A percentile compares a stretch with the other conserved stretches of the same genome.
These are phyloP conservation scores for Orthosia cruda DNA, from an alignment of 2,888 invertebrate genomes.

Conservation along the genomic window DNA sequence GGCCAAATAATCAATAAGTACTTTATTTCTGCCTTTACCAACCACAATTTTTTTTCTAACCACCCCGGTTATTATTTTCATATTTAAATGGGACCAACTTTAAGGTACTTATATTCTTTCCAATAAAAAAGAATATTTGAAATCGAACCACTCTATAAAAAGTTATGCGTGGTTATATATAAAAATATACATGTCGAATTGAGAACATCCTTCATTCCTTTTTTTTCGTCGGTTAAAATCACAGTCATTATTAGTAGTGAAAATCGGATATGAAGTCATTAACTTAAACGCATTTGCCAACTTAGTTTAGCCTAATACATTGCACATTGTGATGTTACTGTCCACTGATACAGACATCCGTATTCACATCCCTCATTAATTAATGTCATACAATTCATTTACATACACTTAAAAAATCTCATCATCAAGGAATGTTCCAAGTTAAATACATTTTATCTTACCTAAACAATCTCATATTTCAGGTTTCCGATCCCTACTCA, in stretches of 20 bases:
- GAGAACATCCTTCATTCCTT: too few relatives aligned
- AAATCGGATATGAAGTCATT: neutral
- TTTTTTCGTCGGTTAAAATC: too few relatives aligned
- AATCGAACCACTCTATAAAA: too few relatives aligned
- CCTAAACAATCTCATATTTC: slow-evolving; percentile 3
- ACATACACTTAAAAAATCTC: neutral
- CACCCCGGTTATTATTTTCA: too few relatives aligned
- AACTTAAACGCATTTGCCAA: neutral
- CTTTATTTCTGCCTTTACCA: too few relatives aligned
- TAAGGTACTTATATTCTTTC: too few relatives aligned
- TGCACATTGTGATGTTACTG: slow-evolving; percentile 37
- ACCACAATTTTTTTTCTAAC: too few relatives aligned
- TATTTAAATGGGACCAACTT: too few relatives aligned
- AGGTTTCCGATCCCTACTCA: neutral
- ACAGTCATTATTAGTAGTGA: neutral
- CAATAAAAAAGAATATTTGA: too few relatives aligned
- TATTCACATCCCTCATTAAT: neutral
- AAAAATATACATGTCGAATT: too few relatives aligned
- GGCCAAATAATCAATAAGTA: too few relatives aligned
- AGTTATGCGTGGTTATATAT: too few relatives aligned
- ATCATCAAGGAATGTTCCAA: neutral
- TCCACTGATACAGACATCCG: neutral
- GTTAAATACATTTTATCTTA: slow-evolving; percentile 9
- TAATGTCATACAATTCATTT: neutral
- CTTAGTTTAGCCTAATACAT: slow-evolving; percentile 14